Conservation (phyloP, 2,113 vertebrate genomes). For the Silurus meridionalis region DNA sequence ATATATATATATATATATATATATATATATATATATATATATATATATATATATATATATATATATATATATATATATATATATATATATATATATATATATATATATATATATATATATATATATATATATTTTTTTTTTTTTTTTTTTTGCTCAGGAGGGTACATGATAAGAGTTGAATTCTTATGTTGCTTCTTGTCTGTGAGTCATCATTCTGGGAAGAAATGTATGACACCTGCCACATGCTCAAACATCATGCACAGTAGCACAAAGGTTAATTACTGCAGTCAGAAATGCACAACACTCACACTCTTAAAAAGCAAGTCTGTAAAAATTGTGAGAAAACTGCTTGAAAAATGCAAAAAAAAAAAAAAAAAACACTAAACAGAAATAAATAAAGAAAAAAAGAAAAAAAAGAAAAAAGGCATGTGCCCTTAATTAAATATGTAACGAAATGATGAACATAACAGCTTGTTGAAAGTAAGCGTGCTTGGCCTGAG, state of each 20-base stretch:
- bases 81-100: too few species aligned
- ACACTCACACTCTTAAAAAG: neutral
- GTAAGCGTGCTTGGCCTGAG: neutral
- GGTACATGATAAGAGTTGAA: neutral
- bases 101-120: too few species aligned
- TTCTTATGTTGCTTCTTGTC: neutral
- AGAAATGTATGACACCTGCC: neutral
- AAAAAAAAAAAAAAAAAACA: neutral
- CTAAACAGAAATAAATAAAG: neutral
- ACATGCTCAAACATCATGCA: neutral
- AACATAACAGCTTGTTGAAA: neutral
- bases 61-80: too few species aligned
- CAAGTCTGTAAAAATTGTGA: neutral
- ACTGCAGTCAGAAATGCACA: neutral
- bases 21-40: too few species aligned
- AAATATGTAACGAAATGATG: neutral
- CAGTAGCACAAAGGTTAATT: neutral
- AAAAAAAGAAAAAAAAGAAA: neutral
- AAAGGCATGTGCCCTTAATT: neutral
- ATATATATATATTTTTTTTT: too few species aligned
- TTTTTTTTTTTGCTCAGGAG: too few species aligned
- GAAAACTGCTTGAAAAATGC: neutral
- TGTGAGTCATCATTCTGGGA: neutral
- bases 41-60: too few species aligned
- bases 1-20: too few species aligned